These are phyloP conservation scores for Erythrocercus mccallii DNA, from an alignment of 2,113 vertebrate species.

Conservation along the genomic window DNA sequence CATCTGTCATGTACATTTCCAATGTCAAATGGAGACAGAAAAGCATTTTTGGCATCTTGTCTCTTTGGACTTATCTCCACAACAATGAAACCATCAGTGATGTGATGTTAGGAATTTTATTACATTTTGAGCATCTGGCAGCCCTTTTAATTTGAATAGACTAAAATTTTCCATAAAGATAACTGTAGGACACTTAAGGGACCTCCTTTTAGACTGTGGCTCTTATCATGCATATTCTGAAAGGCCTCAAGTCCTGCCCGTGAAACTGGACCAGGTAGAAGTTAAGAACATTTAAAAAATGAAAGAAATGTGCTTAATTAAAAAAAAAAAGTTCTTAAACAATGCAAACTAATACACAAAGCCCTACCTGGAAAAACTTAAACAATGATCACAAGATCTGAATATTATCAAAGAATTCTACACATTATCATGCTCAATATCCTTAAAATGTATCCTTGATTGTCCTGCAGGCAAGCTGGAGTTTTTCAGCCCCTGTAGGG, in stretches of 20 bases:
- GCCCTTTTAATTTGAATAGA: not conserved
- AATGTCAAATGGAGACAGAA: not conserved
- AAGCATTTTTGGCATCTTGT: slow-evolving; percentile 10
- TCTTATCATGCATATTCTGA: not conserved
- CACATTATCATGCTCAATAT: not conserved
- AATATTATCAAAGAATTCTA: not conserved
- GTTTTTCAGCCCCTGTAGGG: not conserved
- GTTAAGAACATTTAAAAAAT: not conserved
- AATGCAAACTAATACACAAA: not conserved
- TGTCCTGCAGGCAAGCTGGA: not conserved
- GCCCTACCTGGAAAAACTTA: not conserved
- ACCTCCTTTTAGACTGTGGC: not conserved
- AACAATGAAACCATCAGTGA: not conserved
- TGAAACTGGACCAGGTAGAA: not conserved
- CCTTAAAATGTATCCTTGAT: not conserved
- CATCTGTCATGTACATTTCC: not conserved
- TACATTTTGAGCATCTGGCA: slow-evolving; percentile 12
- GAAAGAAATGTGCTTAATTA: not conserved
- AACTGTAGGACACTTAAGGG: not conserved
- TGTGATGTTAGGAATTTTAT: not conserved
- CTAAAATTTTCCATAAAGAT: not conserved
- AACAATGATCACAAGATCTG: not conserved
- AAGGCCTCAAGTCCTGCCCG: not conserved
- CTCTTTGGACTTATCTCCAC: not conserved
- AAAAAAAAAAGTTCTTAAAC: not conserved